Base-by-base conservation (phyloP, 2,797 vertebrate genomes). In the Oreochromis mossambicus region DNA sequence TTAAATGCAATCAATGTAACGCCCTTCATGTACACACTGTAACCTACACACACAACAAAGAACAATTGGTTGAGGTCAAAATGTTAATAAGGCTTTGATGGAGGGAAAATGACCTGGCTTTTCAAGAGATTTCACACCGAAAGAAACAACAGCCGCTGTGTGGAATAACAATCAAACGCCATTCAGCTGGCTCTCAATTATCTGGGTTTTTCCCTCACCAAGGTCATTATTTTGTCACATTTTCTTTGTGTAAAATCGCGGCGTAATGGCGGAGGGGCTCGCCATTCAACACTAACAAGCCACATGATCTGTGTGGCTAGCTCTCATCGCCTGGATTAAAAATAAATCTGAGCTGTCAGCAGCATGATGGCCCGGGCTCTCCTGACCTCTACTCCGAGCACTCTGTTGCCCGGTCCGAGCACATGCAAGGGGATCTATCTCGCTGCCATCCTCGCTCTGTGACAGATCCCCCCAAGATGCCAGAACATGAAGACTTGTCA, bases 321-420 rank as follows among this genome's bases (percentile, higher is more conserved):
- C 89, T 89, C 93, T 92, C 93, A 88, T 93, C 91, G 78, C 83
- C 48, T 15, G 88, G 93, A 95, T 96, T 95, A 94, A 95, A 96
- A 95, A 95, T 95, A 95, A 95, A 96, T 94, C 90, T 83, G 92
- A 93, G 89, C 91, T 91, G 94, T 95, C 95, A 95, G 94, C 92
- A 87, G 89, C 87, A 58, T 55, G 89, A 91, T 76, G 86, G 85
- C 86, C 89, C 68, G 52, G 78, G 78, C 24, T 80, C 87, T 92
- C 78, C 92, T 94, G 95, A 96, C 95, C 95, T 95, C 93, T 89
- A 91, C 78, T 87, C 89, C 75, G 2, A 76, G 79, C 80, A 41
- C 89, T 77, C 77, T 87, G 89, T 85, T 83, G 87, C 29, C 83
- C 34, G 10, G 84, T 78, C 70, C 1, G 24, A 66, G 80, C 73